A percentile compares a stretch with the other conserved stretches of the same genome.
These are phyloP conservation scores for Suillia variegata DNA, from an alignment of 2,888 invertebrate species.

Conservation along the genomic window DNA sequence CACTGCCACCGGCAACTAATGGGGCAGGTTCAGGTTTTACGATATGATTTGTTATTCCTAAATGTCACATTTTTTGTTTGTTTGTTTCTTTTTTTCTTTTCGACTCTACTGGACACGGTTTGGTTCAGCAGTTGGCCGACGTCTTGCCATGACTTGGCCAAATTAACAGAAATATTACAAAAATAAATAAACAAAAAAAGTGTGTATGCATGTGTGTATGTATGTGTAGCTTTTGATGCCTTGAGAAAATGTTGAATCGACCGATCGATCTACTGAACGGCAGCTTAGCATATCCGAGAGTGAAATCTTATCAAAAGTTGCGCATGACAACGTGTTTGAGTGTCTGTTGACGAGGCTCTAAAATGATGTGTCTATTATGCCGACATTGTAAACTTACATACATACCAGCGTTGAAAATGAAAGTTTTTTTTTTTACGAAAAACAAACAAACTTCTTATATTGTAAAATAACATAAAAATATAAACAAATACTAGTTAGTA, in stretches of 20 bases:
- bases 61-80: constrained; percentile 24
- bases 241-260: constrained; percentile 7
- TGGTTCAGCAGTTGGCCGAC: not conserved
- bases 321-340: constrained; percentile 12
- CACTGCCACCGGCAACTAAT: not conserved
- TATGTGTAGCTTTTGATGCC: too few relatives aligned
- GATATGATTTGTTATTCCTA: constrained; percentile 21
- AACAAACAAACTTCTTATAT: too few relatives aligned
- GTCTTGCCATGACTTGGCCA: constrained; percentile 5
- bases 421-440: constrained; percentile 23
- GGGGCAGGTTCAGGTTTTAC: not conserved
- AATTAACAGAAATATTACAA: too few relatives aligned
- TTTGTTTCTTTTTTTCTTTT: too few relatives aligned
- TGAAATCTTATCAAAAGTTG: constrained; percentile 22
- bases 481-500: too few relatives aligned
- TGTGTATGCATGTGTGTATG: too few relatives aligned
- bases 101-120: not conserved
- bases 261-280: constrained; percentile 9
- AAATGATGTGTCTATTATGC: constrained; percentile 23
- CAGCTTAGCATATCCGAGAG: not conserved
- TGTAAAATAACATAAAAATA: too few relatives aligned
- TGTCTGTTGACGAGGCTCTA: constrained; percentile 12
- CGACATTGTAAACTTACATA: constrained; percentile 20
- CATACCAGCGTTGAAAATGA: constrained; percentile 31
- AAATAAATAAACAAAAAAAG: too few relatives aligned